Base-by-base conservation (phyloP, 2,888 invertebrate species). In the Aproaerema taeniolella region DNA sequence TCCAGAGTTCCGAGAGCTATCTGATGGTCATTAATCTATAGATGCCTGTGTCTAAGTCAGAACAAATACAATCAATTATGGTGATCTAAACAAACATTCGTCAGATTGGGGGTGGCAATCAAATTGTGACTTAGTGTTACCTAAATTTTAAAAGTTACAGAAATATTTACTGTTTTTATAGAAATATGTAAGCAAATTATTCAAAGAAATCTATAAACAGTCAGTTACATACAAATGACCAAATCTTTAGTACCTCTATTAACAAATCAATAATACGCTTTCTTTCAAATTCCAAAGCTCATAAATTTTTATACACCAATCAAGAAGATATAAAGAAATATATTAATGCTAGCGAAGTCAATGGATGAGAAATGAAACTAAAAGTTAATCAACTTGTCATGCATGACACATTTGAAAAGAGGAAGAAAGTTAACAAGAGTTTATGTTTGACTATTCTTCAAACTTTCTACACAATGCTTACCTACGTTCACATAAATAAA, bases 1-100 rank as follows among this genome's bases (percentile, higher is more conserved):
- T 80, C 79, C 72, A 58, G 60, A 64, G 68, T 64, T 69, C 67
- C 67, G 67, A 78, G 76, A 63, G 67, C 75, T 73, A 71, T 76
- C 77, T 65, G 58, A 46, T 56, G 64, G 71, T 74, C 81, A 82
- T 83, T 80, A 82, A 81, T 83, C 81, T 79, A 71, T 73, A 67
- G 71, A 69, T 73, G 67, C 68, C 72, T 69, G 64, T 71, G 67
- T 77, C 79, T 71, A 41, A 38, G 38, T 50, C 66, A 59, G 56
- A 59, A 45, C 57, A 52, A 58, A 55, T 61, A 65, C 67, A 70
- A 82, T 82, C 73, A 79, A 82, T 82, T 78, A 82, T 67, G 49
- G 49, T 52, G 62, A 67, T 66, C 64, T 65, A 67, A 63, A 25
- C 59, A 61, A 66, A 61, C 68, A 72, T 72, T 65, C 63, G 60